Conservation (phyloP, 2,797 vertebrate genomes). For the Atherinosoma microstoma region DNA sequence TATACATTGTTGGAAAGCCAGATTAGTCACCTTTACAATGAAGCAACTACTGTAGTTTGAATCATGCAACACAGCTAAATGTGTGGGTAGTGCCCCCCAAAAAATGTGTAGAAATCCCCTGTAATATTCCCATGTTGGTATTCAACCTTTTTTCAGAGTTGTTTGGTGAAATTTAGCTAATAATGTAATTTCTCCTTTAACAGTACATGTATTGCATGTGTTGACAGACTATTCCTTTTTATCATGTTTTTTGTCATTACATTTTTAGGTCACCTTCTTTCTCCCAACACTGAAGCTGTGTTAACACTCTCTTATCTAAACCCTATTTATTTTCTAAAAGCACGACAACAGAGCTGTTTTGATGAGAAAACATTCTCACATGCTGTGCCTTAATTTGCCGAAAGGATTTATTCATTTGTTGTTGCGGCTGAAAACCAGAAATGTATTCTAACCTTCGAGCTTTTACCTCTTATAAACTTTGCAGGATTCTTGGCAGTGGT, state of each 20-base stretch:
- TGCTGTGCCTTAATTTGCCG: conserved; percentile 69
- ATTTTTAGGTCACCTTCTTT: conserved; percentile 3
- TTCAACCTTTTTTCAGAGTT: too few species aligned
- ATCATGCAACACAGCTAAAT: too few species aligned
- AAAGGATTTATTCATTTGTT: conserved; percentile 61
- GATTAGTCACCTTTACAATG: too few species aligned
- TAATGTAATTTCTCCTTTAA: conserved; percentile 24
- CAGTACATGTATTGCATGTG: conserved; percentile 11
- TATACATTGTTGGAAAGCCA: too few species aligned
- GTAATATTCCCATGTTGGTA: too few species aligned
- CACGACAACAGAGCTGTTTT: conserved; percentile 56
- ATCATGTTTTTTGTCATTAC: conserved; percentile 28
- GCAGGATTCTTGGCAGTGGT: conserved; percentile 79
- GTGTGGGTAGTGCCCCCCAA: too few species aligned
- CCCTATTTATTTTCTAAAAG: conserved; percentile 60
- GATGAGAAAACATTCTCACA: conserved; percentile 51
- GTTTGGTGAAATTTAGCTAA: too few species aligned
- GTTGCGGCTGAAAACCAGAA: conserved; percentile 66
- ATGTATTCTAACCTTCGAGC: conserved; percentile 73
- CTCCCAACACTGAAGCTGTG: conserved; percentile 34
- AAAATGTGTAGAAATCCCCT: too few species aligned
- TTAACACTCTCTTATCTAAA: conserved; percentile 63
- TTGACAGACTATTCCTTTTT: conserved; percentile 40
- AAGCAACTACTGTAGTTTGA: too few species aligned
- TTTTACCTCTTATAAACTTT: conserved; percentile 80